phyloP scores from a whole-genome alignment of 2,797 vertebrate species.

The Malacoraja senta region DNA sequence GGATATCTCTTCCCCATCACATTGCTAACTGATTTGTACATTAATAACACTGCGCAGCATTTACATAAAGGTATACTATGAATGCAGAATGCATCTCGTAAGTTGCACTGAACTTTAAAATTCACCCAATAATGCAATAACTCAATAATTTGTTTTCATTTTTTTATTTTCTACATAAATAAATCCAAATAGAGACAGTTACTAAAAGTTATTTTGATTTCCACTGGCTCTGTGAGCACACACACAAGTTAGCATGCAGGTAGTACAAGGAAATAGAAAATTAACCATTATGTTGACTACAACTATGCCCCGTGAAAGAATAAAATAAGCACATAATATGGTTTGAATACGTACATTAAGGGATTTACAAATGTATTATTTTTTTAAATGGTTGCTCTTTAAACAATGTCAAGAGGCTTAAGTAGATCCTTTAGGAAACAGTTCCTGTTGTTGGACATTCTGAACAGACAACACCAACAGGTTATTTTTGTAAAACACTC shows the following conservation, averaged over 20 bases:
- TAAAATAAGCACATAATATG: background rate
- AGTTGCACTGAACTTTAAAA: background rate
- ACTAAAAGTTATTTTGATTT: background rate
- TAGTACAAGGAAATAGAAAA: too few relatives aligned
- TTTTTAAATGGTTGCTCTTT: conserved; percentile 47
- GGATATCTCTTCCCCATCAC: too few relatives aligned
- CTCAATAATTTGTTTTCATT: background rate
- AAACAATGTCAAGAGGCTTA: conserved; percentile 50
- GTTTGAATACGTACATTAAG: background rate
- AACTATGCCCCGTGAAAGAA: background rate
- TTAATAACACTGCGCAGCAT: too few relatives aligned
- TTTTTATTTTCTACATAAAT: background rate
- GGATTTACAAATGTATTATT: conserved; percentile 24
- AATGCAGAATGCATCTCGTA: background rate
- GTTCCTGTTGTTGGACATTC: conserved; percentile 47
- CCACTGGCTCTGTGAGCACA: background rate
- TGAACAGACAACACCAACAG: background rate
- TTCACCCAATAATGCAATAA: background rate
- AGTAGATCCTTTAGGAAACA: conserved; percentile 50
- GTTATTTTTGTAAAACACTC: background rate
- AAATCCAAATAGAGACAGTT: background rate
- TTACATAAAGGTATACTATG: background rate
- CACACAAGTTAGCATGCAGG: too few relatives aligned
- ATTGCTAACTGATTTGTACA: too few relatives aligned
- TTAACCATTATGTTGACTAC: too few relatives aligned